These are phyloP conservation scores for Helarctos malayanus DNA, from an alignment of 2,797 vertebrate genomes.

Conservation along the genomic window DNA sequence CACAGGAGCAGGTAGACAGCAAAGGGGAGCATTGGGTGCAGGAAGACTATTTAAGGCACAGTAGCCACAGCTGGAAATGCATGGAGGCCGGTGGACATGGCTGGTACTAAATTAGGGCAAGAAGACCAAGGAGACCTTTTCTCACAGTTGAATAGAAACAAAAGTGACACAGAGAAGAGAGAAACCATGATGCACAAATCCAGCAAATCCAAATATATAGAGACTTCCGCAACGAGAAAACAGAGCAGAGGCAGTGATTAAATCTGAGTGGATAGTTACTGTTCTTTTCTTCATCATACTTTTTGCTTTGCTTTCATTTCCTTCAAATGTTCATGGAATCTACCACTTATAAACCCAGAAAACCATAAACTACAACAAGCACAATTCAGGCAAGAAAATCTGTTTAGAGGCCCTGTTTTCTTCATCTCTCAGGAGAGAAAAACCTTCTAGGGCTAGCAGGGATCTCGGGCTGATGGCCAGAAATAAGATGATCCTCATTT, in stretches of 20 bases:
- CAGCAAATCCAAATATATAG: not conserved
- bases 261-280: not conserved
- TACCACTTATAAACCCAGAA: constrained; percentile 38
- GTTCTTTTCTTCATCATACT: constrained; percentile 51
- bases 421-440: not conserved
- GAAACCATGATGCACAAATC: not conserved
- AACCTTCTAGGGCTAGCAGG: not conserved
- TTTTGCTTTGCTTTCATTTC: constrained; percentile 19
- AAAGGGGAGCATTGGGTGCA: accelerated
- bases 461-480: not conserved
- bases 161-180: not conserved
- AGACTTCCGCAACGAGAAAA: constrained; percentile 47
- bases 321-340: constrained; percentile 17
- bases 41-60: not conserved
- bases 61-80: not conserved
- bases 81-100: not conserved
- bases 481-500: not conserved
- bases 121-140: not conserved
- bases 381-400: not conserved
- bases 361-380: not conserved
- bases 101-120: not conserved
- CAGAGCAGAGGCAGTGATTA: not conserved
- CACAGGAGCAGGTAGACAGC: not conserved
- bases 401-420: not conserved
- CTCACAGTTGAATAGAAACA: not conserved